Evolutionary conservation across 2,113 vertebrate genomes (phyloP).

Genomic region (Tetrax tetrax): DNA sequence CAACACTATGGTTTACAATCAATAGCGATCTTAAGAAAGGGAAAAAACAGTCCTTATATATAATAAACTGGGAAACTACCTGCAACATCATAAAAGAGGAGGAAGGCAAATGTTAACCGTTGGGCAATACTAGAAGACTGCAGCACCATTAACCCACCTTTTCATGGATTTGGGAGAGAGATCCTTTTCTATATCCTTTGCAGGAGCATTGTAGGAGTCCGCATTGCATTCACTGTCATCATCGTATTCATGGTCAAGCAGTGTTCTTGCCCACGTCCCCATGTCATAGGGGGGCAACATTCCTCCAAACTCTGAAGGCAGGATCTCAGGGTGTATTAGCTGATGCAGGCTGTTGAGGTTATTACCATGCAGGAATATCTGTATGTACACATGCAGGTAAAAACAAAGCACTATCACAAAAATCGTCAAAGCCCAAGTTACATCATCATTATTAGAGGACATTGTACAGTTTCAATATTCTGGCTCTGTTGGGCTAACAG

Average conservation of each 20-base stretch:
- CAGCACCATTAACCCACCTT: slow-evolving; percentile 76
- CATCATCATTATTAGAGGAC: neutral
- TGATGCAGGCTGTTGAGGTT: slow-evolving; percentile 98
- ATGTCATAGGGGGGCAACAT: slow-evolving; percentile 98
- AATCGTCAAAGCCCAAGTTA: neutral
- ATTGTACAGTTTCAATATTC: neutral
- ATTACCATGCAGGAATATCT: slow-evolving; percentile 99
- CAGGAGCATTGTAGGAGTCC: slow-evolving; percentile 87
- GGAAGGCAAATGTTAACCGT: neutral
- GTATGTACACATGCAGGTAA: neutral
- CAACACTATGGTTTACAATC: neutral
- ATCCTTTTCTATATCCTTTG: slow-evolving; percentile 89
- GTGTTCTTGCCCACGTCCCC: slow-evolving; percentile 97
- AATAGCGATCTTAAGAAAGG: neutral
- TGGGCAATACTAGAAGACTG: neutral
- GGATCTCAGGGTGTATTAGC: slow-evolving; percentile 95
- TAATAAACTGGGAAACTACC: neutral
- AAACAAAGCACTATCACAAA: neutral
- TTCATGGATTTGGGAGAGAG: slow-evolving; percentile 97
- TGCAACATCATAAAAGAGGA: neutral
- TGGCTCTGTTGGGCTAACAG: neutral
- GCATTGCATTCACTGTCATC: slow-evolving; percentile 91
- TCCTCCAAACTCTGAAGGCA: slow-evolving; percentile 96
- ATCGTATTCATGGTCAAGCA: slow-evolving; percentile 98
- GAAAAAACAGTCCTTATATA: rapidly evolving